Base-by-base conservation (phyloP, 2,113 vertebrate species). In the Struthio camelus region DNA sequence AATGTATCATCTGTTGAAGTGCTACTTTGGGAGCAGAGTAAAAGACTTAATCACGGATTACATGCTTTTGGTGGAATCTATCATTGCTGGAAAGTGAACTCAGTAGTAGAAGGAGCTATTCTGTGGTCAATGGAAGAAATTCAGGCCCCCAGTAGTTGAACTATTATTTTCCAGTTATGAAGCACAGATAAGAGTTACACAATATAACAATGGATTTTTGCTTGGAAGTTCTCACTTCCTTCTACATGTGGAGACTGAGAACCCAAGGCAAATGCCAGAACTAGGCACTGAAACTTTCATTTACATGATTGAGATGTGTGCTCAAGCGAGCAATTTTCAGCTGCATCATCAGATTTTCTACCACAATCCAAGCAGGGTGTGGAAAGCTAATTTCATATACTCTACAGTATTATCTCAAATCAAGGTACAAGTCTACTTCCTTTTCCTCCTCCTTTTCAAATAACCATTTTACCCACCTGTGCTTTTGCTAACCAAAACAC, bases 401-500 rank as follows among this genome's bases (percentile, higher is more conserved):
- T 58, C 50, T 54, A 2, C 27, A 88, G 67, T 51, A 66, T 53
- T 84, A 95, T 91, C 92, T 94, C 58, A 91, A 91, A 95, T 91
- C 89, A 90, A 94, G 46, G 93, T 93, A 62, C 67, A 89, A 51
- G 38, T 36, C 73, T 93, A 59, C 46, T 96, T 96, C 93, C 91
- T 95, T 85, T 96, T 95, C 82, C 65, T 91, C 51, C 59, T 87
- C 23, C n/a, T 90, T 91, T 87, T 83, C 32, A 94, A 80, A 85
- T 32, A 94, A 87, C 30, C 27, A 70, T 53, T 82, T 93, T 36
- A 65, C 14, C 36, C 51, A 87, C 50, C 62, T 73, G 48, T 66
- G 54, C 67, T 91, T 94, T 73, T 80, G 30, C 53, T 94, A 62
- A 83, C 73, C 44, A 73, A 92, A 92, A 85, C 2, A 7, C 30